Conservation (phyloP, 2,113 vertebrate genomes). For the Aegotheles bennettii region DNA sequence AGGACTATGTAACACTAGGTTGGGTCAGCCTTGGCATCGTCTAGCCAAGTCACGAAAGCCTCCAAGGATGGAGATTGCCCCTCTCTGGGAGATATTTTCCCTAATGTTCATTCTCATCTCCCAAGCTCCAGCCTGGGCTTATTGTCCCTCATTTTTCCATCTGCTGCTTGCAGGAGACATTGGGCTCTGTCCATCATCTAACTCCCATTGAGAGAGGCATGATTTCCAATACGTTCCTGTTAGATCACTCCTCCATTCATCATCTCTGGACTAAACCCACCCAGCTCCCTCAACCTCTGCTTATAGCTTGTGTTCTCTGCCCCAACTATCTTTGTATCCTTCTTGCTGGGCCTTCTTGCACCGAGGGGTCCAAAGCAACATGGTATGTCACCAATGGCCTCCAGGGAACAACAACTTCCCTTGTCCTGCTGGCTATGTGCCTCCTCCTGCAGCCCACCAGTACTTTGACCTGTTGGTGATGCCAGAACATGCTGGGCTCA, state of each 20-base stretch:
- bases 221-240: neutral
- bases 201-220: fast-evolving
- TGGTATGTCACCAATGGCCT: fast-evolving
- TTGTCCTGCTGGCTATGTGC: fast-evolving
- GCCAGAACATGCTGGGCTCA: neutral
- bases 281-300: neutral
- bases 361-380: neutral
- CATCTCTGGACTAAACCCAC: neutral
- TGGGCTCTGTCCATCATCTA: neutral
- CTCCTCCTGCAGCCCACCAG: neutral
- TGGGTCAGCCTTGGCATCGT: neutral
- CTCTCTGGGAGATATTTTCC: neutral
- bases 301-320: fast-evolving
- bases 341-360: neutral
- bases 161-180: neutral
- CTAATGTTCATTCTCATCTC: neutral
- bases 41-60: neutral
- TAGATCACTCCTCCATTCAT: neutral
- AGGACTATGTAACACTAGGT: neutral
- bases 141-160: neutral
- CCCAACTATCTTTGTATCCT: neutral
- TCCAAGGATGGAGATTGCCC: neutral
- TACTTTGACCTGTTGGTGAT: fast-evolving
- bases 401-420: neutral
- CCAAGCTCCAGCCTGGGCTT: neutral